Evolutionary conservation across 2,797 vertebrate species (phyloP), one percentile per base, ranked within the genome.

Genomic region (Betta splendens): DNA sequence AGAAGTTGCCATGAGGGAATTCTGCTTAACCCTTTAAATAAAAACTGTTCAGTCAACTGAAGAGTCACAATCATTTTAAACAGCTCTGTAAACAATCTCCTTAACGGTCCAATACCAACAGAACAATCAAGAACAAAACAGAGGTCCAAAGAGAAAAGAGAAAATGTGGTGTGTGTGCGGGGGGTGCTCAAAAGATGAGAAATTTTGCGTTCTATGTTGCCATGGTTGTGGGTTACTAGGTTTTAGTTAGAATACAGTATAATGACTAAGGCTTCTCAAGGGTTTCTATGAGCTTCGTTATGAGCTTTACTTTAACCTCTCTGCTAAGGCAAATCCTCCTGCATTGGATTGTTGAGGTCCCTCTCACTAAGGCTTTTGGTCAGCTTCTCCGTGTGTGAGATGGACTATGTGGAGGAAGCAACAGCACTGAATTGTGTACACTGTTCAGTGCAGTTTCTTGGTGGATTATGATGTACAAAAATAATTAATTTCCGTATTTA

Each of bases 401-500:
- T 18, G 65, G 32, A 39, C 21, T 23, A 5, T 51, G 58, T 37
- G 38, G 31, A 51, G n/a, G 18, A 9, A 68, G 48, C 0, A 25
- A 22, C 20, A 38, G 20, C 33, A 43, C 32, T 7, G 15, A 3
- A 2, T 11, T 54, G 45, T 62, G 53, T 52, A 18, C 13, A 1
- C 43, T 64, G 32, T 18, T 10, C 4, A 17, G 25, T 43, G 35
- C 9, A 3, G 9, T 45, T 17, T 18, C 21, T 44, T 32, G 17
- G 44, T 62, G 23, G 38, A 5, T 22, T 7, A 3, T 40, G 3
- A 13, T 16, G 35, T 38, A 32, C 17, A 50, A 21, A 31, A 13
- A 17, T 1, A 21, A 38, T 49, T 46, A 69, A 53, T 52, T 55
- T 44, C 55, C 51, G 23, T 22, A 18, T 25, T 58, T 3, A 3